phyloP scores from a whole-genome alignment of 2,888 invertebrate genomes.

The Spodoptera exigua region DNA sequence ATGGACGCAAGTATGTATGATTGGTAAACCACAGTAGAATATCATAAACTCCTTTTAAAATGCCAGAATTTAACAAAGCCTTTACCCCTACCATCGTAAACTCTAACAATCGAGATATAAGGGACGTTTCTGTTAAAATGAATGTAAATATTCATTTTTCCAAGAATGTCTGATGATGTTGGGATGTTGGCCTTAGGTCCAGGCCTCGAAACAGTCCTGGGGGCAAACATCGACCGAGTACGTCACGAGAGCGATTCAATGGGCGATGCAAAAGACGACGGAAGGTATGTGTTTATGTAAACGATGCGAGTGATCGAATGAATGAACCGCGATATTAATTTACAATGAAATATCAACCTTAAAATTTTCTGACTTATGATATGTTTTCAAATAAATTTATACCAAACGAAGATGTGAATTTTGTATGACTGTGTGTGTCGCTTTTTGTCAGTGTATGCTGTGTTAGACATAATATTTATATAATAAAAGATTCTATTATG shows the following conservation, averaged over 20 bases:
- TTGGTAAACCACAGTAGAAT: constrained; percentile 6
- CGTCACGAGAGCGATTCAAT: constrained; percentile 52
- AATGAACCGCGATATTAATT: constrained; percentile 3
- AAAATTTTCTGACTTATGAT: too few relatives aligned
- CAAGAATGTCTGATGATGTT: constrained; percentile 49
- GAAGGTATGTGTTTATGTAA: constrained; percentile 52
- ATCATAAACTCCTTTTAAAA: constrained; percentile 21
- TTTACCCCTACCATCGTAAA: constrained; percentile 20
- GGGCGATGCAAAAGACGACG: constrained; percentile 53
- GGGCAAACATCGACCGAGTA: constrained; percentile 50
- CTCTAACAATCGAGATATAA: constrained; percentile 28
- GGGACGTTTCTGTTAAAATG: constrained; percentile 47
- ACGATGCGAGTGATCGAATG: constrained; percentile 25
- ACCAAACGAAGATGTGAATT: not conserved
- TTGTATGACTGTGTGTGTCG: constrained; percentile 20
- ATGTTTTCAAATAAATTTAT: too few relatives aligned
- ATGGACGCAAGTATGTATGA: constrained; percentile 15
- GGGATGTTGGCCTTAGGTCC: constrained; percentile 56
- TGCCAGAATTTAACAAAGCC: constrained; percentile 25
- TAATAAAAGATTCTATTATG: too few relatives aligned
- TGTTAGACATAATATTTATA: not conserved
- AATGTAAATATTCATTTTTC: constrained; percentile 38
- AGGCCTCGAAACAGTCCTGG: constrained; percentile 53
- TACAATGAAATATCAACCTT: too few relatives aligned
- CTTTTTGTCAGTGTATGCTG: constrained; percentile 34